Evolutionary conservation across 2,113 vertebrate genomes (phyloP).

Genomic region (Ramphastos sulfuratus): DNA sequence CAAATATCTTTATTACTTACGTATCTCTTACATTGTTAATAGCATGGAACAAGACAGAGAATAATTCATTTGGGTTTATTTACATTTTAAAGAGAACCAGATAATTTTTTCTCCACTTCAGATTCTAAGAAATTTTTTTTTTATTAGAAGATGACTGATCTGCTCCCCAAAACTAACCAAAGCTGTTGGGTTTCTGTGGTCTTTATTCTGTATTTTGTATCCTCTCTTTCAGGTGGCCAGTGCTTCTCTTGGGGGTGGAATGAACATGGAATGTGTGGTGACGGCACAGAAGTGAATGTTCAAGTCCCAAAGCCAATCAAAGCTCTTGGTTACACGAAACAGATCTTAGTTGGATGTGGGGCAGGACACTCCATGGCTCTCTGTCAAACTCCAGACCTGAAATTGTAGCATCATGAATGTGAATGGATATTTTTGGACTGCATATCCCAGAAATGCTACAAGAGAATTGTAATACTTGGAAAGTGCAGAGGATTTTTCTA

Average conservation of each 20-base stretch:
- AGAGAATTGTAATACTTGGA: background rate
- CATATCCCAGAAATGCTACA: background rate
- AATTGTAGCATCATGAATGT: background rate
- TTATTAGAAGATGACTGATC: background rate
- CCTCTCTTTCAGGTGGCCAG: constrained; percentile 70
- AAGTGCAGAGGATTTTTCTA: background rate
- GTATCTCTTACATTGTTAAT: background rate
- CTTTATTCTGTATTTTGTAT: background rate
- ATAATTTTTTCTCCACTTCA: background rate
- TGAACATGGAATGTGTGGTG: constrained; percentile 94
- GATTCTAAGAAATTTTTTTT: no score
- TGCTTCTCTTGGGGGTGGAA: constrained; percentile 96
- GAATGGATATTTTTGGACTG: background rate
- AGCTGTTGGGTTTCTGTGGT: background rate
- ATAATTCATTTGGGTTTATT: background rate
- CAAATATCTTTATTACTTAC: background rate
- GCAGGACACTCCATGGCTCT: constrained; percentile 91
- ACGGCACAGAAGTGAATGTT: constrained; percentile 79
- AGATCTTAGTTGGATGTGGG: constrained; percentile 86
- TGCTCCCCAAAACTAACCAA: background rate
- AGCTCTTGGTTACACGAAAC: constrained; percentile 35
- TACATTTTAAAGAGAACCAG: background rate
- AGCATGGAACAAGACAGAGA: background rate
- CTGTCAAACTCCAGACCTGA: constrained; percentile 56
- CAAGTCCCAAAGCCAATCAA: constrained; percentile 73